phyloP scores from a whole-genome alignment of 1,140 invertebrate genomes.

The Macrotrachela quadricornifera region DNA sequence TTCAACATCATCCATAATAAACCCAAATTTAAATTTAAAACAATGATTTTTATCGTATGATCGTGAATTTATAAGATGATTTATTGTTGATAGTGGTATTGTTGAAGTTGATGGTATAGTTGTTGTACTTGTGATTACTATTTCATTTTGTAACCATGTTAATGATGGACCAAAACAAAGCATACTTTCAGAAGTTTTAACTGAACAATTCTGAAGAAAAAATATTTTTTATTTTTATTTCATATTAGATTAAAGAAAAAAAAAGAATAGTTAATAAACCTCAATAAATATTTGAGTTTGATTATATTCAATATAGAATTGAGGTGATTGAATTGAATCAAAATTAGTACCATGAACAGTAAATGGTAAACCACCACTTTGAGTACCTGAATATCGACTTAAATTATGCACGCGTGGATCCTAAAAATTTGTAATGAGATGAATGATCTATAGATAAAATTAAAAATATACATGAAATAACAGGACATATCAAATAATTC shows the following conservation, averaged over 20 bases:
- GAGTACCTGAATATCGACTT: no score
- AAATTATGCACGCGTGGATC: no score
- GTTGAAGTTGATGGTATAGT: not conserved
- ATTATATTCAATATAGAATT: not conserved
- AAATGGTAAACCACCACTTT: slow-evolving; percentile 11
- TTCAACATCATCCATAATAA: slow-evolving; percentile 76
- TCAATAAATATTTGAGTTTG: not conserved
- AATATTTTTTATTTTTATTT: no score
- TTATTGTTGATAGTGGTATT: no score
- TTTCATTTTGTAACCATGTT: no score
- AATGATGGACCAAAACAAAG: slow-evolving; percentile 59
- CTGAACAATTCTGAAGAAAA: slow-evolving; percentile 43
- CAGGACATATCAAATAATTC: no score
- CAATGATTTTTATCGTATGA: slow-evolving; percentile 24
- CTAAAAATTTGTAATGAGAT: no score
- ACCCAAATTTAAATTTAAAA: slow-evolving; percentile 62
- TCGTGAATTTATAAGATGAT: not conserved
- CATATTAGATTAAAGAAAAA: not conserved
- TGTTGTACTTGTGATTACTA: no score
- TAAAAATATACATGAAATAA: no score
- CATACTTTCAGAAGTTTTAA: slow-evolving; percentile 54
- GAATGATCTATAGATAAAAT: no score
- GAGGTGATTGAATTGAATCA: slow-evolving; percentile 3
- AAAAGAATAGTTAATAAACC: not conserved
- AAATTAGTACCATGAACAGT: not conserved